Conservation (phyloP, 2,797 vertebrate species). For the Lophotriccus pileatus region DNA sequence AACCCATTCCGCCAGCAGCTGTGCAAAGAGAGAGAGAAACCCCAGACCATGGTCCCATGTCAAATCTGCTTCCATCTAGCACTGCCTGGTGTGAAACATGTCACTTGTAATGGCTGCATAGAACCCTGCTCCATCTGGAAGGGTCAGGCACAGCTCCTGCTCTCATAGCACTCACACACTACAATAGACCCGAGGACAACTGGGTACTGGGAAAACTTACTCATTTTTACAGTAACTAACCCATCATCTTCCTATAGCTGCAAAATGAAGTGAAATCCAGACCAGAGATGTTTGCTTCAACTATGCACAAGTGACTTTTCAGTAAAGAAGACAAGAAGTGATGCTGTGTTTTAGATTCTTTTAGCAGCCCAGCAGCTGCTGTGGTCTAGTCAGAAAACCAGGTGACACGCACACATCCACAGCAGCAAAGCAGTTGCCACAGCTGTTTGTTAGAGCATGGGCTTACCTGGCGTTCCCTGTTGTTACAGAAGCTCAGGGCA, state of each 20-base stretch:
- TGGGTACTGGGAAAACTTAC: neutral
- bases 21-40: neutral
- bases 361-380: neutral
- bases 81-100: neutral
- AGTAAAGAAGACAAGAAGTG: neutral
- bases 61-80: neutral
- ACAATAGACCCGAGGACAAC: neutral
- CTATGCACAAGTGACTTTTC: neutral
- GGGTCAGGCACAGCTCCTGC: neutral
- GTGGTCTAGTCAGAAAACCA: neutral
- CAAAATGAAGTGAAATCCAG: neutral
- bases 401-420: neutral
- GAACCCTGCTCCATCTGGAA: neutral
- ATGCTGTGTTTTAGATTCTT: neutral
- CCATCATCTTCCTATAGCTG: neutral
- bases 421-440: neutral
- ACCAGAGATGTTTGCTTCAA: neutral
- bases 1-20: neutral
- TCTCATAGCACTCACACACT: neutral
- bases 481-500: neutral
- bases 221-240: neutral
- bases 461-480: neutral
- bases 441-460: neutral
- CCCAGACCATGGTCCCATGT: fast-evolving
- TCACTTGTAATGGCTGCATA: fast-evolving